Percentiles rank a stretch among this genome's conserved stretches.
These are phyloP conservation scores for Rhea pennata DNA, from an alignment of 2,113 vertebrate species.

Conservation along the genomic window DNA sequence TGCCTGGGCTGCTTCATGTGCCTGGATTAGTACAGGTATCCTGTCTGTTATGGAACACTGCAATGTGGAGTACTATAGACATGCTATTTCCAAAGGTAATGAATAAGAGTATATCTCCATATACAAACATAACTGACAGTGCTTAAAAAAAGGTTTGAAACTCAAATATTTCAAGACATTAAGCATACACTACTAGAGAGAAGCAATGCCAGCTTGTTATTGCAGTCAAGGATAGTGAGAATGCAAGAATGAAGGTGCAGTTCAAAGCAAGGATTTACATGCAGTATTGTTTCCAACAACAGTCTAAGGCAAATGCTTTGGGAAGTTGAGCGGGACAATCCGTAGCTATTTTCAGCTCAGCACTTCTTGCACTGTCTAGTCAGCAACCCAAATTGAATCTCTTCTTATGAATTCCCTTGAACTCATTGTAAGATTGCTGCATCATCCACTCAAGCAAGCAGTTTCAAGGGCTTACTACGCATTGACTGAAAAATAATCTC, in stretches of 20 bases:
- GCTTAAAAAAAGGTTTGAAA: background rate
- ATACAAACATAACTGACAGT: background rate
- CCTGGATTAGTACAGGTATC: background rate
- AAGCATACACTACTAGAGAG: background rate
- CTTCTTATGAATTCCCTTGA: background rate
- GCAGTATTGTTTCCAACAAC: background rate
- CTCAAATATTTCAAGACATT: background rate
- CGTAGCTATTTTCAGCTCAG: background rate
- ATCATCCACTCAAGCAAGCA: background rate
- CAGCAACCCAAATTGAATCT: background rate
- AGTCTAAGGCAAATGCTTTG: background rate
- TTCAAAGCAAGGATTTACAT: background rate
- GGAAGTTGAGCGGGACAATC: background rate
- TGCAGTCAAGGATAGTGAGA: background rate
- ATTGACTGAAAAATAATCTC: background rate
- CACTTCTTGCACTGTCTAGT: background rate
- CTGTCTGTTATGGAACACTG: background rate
- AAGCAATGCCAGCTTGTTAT: background rate
- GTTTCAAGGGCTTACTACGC: background rate
- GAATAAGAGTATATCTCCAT: background rate
- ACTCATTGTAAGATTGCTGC: background rate
- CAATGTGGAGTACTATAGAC: background rate
- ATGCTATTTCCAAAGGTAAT: background rate
- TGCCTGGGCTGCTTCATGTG: background rate
- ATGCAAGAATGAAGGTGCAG: background rate